Evolutionary conservation across 2,113 vertebrate species (phyloP), one percentile per base, ranked within the genome.

Genomic region (Mola mola): DNA sequence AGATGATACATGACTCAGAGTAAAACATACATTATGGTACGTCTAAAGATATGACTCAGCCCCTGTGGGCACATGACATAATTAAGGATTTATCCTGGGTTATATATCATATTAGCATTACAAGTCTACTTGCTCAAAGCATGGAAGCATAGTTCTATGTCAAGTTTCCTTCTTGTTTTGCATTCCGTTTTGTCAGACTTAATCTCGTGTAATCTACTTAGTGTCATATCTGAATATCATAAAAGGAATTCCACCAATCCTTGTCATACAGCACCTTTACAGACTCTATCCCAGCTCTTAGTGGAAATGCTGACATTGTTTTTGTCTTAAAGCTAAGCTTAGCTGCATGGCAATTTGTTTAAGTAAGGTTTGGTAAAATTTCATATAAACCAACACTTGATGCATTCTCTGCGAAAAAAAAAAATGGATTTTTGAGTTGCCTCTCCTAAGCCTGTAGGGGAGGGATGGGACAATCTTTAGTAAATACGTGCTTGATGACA

Each of bases 171-270:
- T 87, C 77, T 57, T 70, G 75, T 66, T 74, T 79, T 72, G 79
- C 70, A 33, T 77, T 69, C 61, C 41, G 61, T 75, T 87, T 89
- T 89, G 82, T 88, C 83, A 66, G 56, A 74, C 72, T 81, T 91
- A 91, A 91, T 91, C 88, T 89, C 21, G 60, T 64, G 72, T 91
- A 91, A 92, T 91, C 90, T 89, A 92, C 87, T 93, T 90, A 87
- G 82, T 84, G 84, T 89, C 84, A 82, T 72, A 90, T 89, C 81
- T 85, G 52, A 60, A 75, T 78, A 87, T 83, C 76, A 89, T 76
- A 78, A 89, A 72, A 71, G 75, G 68, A 85, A 86, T 85, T 72
- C 69, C 19, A 56, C 60, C 36, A 62, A 63, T 64, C 16, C 68
- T 68, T 75, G 75, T 68, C 55, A 71, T 48, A 47, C 75, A 72